Percentiles rank a stretch among this genome's conserved stretches.
Conservation (phyloP, 2,797 vertebrate species). For the Geotrypetes seraphini region DNA sequence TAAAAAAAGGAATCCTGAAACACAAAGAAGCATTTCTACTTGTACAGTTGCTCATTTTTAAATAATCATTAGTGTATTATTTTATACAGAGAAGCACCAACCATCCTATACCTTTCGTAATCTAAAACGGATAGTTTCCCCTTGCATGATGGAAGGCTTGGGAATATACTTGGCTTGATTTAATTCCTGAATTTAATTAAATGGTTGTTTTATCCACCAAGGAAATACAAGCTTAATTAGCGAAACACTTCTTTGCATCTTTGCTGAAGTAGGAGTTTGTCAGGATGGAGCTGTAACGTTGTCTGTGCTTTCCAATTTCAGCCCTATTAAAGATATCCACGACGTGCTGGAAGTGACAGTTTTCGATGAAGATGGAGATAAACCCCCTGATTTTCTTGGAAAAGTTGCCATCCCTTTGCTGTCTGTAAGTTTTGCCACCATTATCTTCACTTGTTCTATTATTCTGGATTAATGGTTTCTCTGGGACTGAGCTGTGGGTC, state of each 20-base stretch:
- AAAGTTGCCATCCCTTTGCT: slow-evolving; percentile 87
- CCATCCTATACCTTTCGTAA: too few species aligned
- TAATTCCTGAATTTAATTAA: slow-evolving; percentile 49
- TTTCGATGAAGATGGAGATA: slow-evolving; percentile 89
- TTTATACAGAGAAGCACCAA: too few species aligned
- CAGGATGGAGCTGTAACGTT: slow-evolving; percentile 7
- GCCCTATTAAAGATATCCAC: slow-evolving; percentile 88
- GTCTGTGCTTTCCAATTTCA: slow-evolving; percentile 36
- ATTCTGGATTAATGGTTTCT: slow-evolving; percentile 5
- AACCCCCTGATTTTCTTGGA: slow-evolving; percentile 77
- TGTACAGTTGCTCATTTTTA: too few species aligned
- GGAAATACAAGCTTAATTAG: slow-evolving; percentile 48
- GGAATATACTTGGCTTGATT: slow-evolving; percentile 43
- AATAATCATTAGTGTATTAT: too few species aligned
- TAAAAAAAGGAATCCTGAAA: too few species aligned
- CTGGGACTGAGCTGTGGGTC: neutral
- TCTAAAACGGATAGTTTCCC: slow-evolving; percentile 16
- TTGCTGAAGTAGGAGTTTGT: slow-evolving; percentile 15
- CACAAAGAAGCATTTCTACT: neutral
- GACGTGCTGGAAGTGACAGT: slow-evolving; percentile 83
- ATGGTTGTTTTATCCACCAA: slow-evolving; percentile 39
- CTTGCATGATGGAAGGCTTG: slow-evolving; percentile 28
- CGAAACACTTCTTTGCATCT: slow-evolving; percentile 29
- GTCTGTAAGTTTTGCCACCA: slow-evolving; percentile 75
- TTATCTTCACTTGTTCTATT: neutral